These are phyloP conservation scores for Hypsibius dujardini DNA, from an alignment of 1,140 invertebrate species.

Conservation along the genomic window DNA sequence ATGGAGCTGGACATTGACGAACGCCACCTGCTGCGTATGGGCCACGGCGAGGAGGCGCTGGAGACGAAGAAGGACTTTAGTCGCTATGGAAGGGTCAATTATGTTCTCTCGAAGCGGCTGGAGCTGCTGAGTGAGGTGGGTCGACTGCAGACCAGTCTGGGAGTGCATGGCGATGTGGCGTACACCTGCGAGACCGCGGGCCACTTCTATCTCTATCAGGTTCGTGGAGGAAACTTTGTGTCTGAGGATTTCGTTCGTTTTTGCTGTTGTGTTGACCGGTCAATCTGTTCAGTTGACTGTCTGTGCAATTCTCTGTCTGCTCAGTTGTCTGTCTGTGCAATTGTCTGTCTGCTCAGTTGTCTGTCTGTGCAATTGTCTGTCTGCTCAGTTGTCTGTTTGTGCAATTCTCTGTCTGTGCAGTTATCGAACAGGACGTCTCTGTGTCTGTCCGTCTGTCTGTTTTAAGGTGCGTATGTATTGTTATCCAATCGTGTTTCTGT, in stretches of 20 bases:
- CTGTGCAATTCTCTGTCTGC: too few species aligned
- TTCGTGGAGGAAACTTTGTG: slow-evolving; percentile 22
- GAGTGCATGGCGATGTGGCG: slow-evolving; percentile 69
- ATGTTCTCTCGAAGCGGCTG: slow-evolving; percentile 78
- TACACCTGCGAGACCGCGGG: slow-evolving; percentile 97
- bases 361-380: too few species aligned
- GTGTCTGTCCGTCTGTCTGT: background rate
- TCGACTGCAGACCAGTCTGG: slow-evolving; percentile 63
- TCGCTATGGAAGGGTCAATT: slow-evolving; percentile 93
- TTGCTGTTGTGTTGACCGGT: too few species aligned
- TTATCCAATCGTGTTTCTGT: slow-evolving; percentile 17
- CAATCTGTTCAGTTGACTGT: too few species aligned
- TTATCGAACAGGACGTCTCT: slow-evolving; percentile 16
- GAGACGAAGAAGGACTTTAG: slow-evolving; percentile 99
- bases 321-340: too few species aligned
- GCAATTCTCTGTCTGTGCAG: too few species aligned
- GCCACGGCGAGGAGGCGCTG: slow-evolving; percentile 92
- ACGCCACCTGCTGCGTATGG: slow-evolving; percentile 87
- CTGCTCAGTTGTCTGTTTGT: too few species aligned
- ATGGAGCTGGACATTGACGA: slow-evolving; percentile 95
- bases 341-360: too few species aligned
- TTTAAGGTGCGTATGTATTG: slow-evolving; percentile 7
- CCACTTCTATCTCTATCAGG: slow-evolving; percentile 44
- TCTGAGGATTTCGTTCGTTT: too few species aligned
- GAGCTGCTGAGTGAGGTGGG: slow-evolving; percentile 77